A percentile compares a stretch with the other conserved stretches of the same genome.
These are phyloP conservation scores for Phortica variegata DNA, from an alignment of 1,140 invertebrate genomes.

Conservation along the genomic window DNA sequence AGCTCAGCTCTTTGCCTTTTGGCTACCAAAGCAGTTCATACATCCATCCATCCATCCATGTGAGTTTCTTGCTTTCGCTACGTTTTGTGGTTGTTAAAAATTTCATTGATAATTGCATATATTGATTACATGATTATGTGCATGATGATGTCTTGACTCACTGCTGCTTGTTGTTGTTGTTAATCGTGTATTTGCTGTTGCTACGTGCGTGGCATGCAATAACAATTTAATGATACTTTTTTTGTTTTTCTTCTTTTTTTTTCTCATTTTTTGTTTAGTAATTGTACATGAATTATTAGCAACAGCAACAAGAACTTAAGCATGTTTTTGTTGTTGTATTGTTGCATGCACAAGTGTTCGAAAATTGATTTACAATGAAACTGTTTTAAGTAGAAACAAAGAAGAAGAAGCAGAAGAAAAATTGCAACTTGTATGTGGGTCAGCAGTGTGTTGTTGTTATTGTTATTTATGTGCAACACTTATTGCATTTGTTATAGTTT, in stretches of 20 bases:
- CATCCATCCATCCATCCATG: too few species aligned
- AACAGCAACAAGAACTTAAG: too few species aligned
- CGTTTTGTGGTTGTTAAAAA: constrained; percentile 55
- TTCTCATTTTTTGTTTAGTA: constrained; percentile 23
- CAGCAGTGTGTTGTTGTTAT: constrained; percentile 6
- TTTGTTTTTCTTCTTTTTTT: too few species aligned
- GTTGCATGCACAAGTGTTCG: constrained; percentile 27
- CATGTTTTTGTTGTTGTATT: background rate
- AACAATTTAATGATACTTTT: too few species aligned
- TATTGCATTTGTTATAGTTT: too few species aligned
- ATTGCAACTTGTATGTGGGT: constrained; percentile 14
- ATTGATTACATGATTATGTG: constrained; percentile 54
- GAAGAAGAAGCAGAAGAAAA: too few species aligned
- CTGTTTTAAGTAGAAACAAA: too few species aligned
- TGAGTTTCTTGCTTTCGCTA: constrained; percentile 50
- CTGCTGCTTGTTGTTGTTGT: constrained; percentile 35
- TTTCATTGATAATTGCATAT: constrained; percentile 55
- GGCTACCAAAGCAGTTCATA: too few species aligned
- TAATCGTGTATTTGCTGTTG: constrained; percentile 14
- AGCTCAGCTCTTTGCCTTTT: too few species aligned
- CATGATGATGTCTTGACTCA: constrained; percentile 41
- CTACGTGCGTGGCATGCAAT: constrained; percentile 47
- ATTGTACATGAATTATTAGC: too few species aligned
- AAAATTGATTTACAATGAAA: constrained; percentile 25
- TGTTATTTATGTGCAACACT: too few species aligned